Conservation (phyloP, 1,140 invertebrate genomes). For the Drosophila sechellia region DNA sequence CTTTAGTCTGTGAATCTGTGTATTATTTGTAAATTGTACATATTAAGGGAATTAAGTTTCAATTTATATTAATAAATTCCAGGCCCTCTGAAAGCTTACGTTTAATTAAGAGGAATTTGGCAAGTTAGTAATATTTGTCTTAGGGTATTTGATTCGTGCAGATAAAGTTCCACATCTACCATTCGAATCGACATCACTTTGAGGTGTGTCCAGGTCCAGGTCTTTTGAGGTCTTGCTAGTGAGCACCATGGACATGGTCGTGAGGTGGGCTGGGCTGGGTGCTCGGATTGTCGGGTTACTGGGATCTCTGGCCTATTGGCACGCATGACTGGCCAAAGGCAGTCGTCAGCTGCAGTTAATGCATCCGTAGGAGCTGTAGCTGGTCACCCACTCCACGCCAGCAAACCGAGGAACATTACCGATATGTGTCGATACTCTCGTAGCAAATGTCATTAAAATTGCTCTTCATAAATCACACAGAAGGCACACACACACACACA, state of each 20-base stretch:
- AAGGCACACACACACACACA: conserved; percentile 27
- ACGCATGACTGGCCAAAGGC: conserved; percentile 71
- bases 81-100: no score
- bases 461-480: conserved; percentile 83
- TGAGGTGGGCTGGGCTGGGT: conserved; percentile 17
- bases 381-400: conserved; percentile 37
- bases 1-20: no score
- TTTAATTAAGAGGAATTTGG: background rate
- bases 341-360: conserved; percentile 41
- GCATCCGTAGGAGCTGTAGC: conserved; percentile 28
- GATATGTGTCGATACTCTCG: conserved; percentile 75
- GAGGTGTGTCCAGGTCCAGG: conserved; percentile 56
- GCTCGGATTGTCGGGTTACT: conserved; percentile 10
- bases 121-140: background rate
- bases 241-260: conserved; percentile 20
- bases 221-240: conserved; percentile 22
- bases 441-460: conserved; percentile 83
- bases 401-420: conserved; percentile 26
- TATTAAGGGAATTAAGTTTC: no score
- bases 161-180: no score
- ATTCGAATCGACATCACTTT: conserved; percentile 2
- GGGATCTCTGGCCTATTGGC: conserved; percentile 29
- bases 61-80: no score
- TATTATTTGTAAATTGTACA: no score
- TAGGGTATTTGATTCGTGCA: conserved; percentile 2